A percentile compares a stretch with the other conserved stretches of the same genome.
phyloP scores from a whole-genome alignment of 2,113 vertebrate genomes.

The Gasterosteus nipponicus region DNA sequence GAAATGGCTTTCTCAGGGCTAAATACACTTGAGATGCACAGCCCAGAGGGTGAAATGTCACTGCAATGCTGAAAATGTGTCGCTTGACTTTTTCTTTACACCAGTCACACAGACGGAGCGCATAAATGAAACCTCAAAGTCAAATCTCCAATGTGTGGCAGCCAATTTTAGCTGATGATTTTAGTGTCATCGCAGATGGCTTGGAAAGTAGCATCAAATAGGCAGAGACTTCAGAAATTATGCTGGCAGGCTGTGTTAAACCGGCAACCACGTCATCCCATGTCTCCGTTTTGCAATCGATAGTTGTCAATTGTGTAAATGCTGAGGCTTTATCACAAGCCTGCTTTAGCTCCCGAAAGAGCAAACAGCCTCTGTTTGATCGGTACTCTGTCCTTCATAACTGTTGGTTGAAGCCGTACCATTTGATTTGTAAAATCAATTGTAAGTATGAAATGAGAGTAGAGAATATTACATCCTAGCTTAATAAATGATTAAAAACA shows the following conservation, averaged over 20 bases:
- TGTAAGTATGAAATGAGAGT: neutral
- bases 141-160: conserved; percentile 13
- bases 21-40: conserved; percentile 16
- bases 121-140: conserved; percentile 20
- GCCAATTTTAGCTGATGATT: neutral
- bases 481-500: conserved; percentile 19
- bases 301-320: conserved; percentile 12
- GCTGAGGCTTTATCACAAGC: neutral
- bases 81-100: conserved; percentile 27
- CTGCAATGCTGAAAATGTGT: conserved; percentile 30
- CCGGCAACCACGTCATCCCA: conserved; percentile 7
- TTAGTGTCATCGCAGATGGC: conserved; percentile 21
- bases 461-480: neutral
- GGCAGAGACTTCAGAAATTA: conserved; percentile 12
- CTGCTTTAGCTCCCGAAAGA: conserved; percentile 1
- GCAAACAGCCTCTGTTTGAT: conserved; percentile 8
- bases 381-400: neutral
- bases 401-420: neutral
- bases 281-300: neutral
- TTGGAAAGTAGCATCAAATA: conserved; percentile 27
- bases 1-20: conserved; percentile 27
- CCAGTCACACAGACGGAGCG: neutral
- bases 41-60: conserved; percentile 41
- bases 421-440: conserved; percentile 5
- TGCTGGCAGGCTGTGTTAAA: neutral